Conservation (phyloP, 2,888 invertebrate species). For the Caenorhabditis uteleia region DNA sequence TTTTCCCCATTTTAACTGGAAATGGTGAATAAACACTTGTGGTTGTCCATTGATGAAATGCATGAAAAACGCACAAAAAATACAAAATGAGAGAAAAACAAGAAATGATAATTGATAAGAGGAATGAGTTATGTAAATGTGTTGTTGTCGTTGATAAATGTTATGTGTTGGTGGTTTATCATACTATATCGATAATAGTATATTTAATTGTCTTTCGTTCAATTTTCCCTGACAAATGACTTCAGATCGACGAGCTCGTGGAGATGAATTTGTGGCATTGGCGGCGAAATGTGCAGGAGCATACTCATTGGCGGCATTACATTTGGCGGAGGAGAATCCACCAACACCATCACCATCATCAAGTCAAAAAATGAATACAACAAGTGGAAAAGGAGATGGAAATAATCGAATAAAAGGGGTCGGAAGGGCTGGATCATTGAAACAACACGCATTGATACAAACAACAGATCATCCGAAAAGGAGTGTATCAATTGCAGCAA, state of each 20-base stretch:
- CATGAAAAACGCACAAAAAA: too few relatives aligned
- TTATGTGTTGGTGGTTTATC: too few relatives aligned
- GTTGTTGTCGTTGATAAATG: too few relatives aligned
- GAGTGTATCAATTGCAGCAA: conserved; percentile 28
- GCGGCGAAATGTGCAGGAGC: conserved; percentile 56
- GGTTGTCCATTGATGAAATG: too few relatives aligned
- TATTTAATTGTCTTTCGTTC: not conserved
- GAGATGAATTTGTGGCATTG: conserved; percentile 48
- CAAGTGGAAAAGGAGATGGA: too few relatives aligned
- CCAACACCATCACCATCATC: not conserved
- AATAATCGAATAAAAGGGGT: not conserved
- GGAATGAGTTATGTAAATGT: too few relatives aligned
- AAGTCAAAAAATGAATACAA: not conserved
- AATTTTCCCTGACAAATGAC: not conserved
- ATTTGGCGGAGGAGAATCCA: conserved; percentile 40
- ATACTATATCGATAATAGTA: too few relatives aligned
- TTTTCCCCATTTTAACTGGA: too few relatives aligned
- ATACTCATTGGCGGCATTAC: conserved; percentile 54
- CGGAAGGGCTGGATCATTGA: conserved; percentile 39
- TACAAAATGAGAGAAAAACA: too few relatives aligned
- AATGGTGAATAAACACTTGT: too few relatives aligned
- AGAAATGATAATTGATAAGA: too few relatives aligned
- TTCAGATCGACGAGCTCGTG: conserved; percentile 39
- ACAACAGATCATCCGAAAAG: conserved; percentile 53
- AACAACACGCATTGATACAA: conserved; percentile 51